Evolutionary conservation across 2,888 invertebrate species (phyloP), one percentile per base, ranked within the genome.

Genomic region (Ptilodon capucinus): DNA sequence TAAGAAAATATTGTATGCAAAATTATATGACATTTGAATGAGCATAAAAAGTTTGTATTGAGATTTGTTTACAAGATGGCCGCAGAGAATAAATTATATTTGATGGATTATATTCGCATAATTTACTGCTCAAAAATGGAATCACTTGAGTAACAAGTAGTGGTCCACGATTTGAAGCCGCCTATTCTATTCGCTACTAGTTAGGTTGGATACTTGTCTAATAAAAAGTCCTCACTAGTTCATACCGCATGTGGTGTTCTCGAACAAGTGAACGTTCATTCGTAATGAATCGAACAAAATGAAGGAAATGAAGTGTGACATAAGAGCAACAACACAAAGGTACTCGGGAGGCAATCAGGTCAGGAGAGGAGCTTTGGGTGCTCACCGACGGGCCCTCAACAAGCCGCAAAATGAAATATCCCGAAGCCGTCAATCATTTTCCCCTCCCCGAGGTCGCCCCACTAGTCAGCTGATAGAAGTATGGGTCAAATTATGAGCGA

Each of bases 11-110:
- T 91, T 91, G 90, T 90, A 91, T 91, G 91, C 90, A 90, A 91
- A 90, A 86, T 85, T 84, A 86, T 91, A 91, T 91, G 91, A 91
- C 91, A 87, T 85, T 85, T 90, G 89, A 91, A 91, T 90, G 86
- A 90, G 81, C 79, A 82, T 75, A 84, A 86, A 84, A 74, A 82
- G 76, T 76, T 81, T 78, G 76, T 77, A 75, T 76, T 71, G 71
- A 68, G 81, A 84, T 82, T 82, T 85, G 84, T 84, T 79, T 80
- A 79, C 76, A 70, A 62, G 60, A 67, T 61, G 56, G 71, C 55
- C 64, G 54, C 60, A 66, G 72, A 64, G 74, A 68, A 72, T 74
- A 71, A 11, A 68, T 68, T 66, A 65, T 64, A 60, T 68, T 64
- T 70, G 62, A 67, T 60, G 55, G 60, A 60, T 61, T 61, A 50